Evolutionary conservation across 2,113 vertebrate genomes (phyloP).

Genomic region (Xenopus borealis): DNA sequence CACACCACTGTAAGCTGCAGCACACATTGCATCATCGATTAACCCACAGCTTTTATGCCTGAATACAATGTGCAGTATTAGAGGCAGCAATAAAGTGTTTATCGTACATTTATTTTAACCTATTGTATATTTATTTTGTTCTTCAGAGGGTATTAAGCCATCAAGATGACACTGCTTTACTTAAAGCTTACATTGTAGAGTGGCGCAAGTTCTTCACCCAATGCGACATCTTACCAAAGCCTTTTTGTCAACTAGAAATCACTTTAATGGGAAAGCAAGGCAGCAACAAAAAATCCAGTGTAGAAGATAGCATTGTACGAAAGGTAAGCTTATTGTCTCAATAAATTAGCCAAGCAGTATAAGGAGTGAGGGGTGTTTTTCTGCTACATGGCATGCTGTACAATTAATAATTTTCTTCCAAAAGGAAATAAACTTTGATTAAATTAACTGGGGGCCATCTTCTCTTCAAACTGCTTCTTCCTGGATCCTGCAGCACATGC

Average conservation of each 20-base stretch:
- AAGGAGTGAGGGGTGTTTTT: no score
- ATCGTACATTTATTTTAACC: neutral
- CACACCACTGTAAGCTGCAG: no score
- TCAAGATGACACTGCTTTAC: conserved; percentile 93
- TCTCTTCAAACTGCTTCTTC: no score
- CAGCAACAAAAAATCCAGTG: conserved; percentile 95
- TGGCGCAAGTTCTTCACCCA: conserved; percentile 89
- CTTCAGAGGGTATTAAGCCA: conserved; percentile 90
- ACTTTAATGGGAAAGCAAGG: conserved; percentile 97
- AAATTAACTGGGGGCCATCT: no score
- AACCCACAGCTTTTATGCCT: no score
- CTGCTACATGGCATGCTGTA: no score
- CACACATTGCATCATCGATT: no score
- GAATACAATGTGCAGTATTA: no score
- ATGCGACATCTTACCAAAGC: conserved; percentile 85
- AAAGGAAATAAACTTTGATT: no score
- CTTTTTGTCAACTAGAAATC: conserved; percentile 87
- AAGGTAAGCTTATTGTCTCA: conserved; percentile 72
- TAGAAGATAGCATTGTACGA: conserved; percentile 96
- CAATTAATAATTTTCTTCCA: no score
- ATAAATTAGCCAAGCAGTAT: no score
- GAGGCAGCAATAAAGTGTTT: neutral
- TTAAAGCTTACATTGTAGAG: conserved; percentile 96
- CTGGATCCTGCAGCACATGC: no score
- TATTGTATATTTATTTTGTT: neutral